Conservation (phyloP, 2,888 invertebrate genomes). For the Fragum sueziense region DNA sequence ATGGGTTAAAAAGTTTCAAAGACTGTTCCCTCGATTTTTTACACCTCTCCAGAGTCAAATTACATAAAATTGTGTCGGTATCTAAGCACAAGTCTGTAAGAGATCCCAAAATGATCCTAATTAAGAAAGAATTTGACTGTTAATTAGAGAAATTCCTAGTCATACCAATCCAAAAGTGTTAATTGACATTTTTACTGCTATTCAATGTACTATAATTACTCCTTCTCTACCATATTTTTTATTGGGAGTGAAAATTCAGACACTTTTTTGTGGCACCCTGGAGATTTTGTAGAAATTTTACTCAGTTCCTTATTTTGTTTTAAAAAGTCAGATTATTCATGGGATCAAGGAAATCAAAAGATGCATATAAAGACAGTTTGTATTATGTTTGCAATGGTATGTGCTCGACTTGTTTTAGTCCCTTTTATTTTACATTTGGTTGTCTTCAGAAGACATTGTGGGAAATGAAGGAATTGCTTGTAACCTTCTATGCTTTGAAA, state of each 20-base stretch:
- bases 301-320: no score
- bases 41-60: background rate
- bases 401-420: no score
- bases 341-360: no score
- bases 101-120: constrained; percentile 12
- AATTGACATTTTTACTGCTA: constrained; percentile 23
- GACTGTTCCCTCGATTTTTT: no score
- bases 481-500: background rate
- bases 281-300: no score
- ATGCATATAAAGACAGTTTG: no score
- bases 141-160: constrained; percentile 10
- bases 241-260: background rate
- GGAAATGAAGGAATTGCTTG: background rate
- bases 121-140: constrained; percentile 14
- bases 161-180: constrained; percentile 16
- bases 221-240: background rate
- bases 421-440: background rate
- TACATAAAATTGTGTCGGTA: constrained; percentile 2
- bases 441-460: background rate
- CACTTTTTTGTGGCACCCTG: background rate
- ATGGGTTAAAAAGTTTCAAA: no score
- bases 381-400: no score
- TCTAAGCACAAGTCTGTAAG: background rate
- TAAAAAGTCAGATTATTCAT: no score
- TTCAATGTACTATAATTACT: constrained; percentile 16